These are phyloP conservation scores for Meteorus cinctellus DNA, from an alignment of 2,888 invertebrate species.

Conservation along the genomic window DNA sequence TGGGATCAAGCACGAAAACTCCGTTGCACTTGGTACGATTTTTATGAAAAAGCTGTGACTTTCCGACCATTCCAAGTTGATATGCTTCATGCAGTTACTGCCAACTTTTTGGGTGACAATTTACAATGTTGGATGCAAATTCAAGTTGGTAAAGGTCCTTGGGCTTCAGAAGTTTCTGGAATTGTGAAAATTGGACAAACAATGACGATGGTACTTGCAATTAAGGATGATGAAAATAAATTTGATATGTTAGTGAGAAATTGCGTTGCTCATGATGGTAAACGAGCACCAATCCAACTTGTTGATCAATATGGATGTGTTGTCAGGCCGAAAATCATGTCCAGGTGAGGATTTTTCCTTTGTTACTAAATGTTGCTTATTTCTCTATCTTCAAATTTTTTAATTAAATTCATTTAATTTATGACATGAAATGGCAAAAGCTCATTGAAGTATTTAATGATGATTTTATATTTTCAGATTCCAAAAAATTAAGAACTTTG, in stretches of 20 bases:
- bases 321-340: constrained; percentile 95
- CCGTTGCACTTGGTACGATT: constrained; percentile 96
- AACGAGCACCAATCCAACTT: constrained; percentile 92
- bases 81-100: constrained; percentile 95
- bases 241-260: constrained; percentile 96
- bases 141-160: constrained; percentile 95
- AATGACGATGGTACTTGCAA: constrained; percentile 97
- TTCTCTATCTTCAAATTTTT: neutral
- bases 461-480: constrained; percentile 77
- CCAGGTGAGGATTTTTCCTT: constrained; percentile 69
- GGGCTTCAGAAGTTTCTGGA: constrained; percentile 97
- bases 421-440: no score
- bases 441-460: neutral
- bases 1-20: constrained; percentile 96
- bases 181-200: constrained; percentile 97
- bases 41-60: constrained; percentile 95
- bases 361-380: neutral
- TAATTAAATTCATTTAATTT: neutral
- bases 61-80: constrained; percentile 97
- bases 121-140: constrained; percentile 98
- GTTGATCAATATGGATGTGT: constrained; percentile 96
- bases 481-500: constrained; percentile 97
- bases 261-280: constrained; percentile 95
- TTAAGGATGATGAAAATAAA: constrained; percentile 96
- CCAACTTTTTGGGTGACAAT: constrained; percentile 96